phyloP scores from a whole-genome alignment of 2,113 vertebrate species.

The Dolichallabes microphthalmus region DNA sequence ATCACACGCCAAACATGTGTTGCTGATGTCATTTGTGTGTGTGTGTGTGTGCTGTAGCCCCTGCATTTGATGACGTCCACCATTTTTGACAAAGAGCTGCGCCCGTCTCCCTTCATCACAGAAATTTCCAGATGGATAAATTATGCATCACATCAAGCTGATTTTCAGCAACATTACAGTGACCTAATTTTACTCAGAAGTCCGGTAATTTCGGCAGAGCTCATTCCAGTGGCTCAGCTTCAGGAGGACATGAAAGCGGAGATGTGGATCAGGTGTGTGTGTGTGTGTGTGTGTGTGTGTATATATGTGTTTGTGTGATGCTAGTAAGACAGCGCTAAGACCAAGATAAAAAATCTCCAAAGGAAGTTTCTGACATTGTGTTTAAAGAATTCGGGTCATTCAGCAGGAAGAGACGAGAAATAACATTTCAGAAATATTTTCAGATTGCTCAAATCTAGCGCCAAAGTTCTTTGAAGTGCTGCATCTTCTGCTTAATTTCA shows the following conservation, averaged over 20 bases:
- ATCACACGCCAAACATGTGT: background rate
- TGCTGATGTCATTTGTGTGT: background rate
- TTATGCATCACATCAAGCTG: background rate
- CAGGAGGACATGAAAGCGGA: background rate
- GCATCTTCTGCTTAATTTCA: background rate
- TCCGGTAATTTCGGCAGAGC: background rate
- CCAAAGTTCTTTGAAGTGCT: background rate
- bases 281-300: slow-evolving; percentile 3
- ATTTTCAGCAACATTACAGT: background rate
- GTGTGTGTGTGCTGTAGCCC: background rate
- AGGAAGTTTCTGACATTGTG: background rate
- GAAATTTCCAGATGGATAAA: slow-evolving; percentile 31
- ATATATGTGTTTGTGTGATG: background rate
- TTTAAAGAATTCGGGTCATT: background rate
- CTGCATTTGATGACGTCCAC: background rate
- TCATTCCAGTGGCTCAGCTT: background rate
- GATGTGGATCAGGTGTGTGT: background rate
- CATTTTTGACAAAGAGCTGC: background rate
- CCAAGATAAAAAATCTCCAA: background rate
- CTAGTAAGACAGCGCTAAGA: background rate
- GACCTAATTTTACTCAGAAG: background rate
- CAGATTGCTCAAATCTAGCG: background rate
- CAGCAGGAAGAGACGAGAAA: background rate
- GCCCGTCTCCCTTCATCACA: slow-evolving; percentile 41
- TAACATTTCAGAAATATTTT: background rate